Evolutionary conservation across 2,113 vertebrate species (phyloP).

Genomic region (Coptodon bakossiorum): DNA sequence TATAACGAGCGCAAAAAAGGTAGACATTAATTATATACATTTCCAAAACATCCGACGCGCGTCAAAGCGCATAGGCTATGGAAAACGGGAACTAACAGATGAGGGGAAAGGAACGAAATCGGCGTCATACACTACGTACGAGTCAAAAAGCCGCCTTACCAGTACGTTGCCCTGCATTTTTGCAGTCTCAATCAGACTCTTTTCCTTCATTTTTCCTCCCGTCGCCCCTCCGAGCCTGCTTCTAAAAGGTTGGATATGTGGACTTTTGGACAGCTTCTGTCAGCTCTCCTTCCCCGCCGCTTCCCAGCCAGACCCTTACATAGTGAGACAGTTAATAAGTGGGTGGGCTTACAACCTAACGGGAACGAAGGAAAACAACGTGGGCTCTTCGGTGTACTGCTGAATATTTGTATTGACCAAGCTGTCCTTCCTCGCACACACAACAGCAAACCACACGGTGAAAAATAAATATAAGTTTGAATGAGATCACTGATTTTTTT

Average conservation of each 20-base stretch:
- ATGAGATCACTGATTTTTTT: background rate
- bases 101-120: background rate
- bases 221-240: background rate
- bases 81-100: background rate
- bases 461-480: background rate
- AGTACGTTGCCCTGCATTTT: constrained; percentile 96
- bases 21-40: background rate
- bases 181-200: constrained; percentile 90
- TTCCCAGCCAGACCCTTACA: constrained; percentile 2
- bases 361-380: background rate
- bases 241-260: constrained; percentile 53
- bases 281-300: constrained; percentile 14
- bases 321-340: constrained; percentile 23
- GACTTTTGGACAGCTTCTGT: constrained; percentile 16
- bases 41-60: background rate
- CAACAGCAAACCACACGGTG: background rate
- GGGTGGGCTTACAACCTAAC: constrained; percentile 51
- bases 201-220: constrained; percentile 83
- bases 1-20: background rate
- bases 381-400: background rate
- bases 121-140: background rate
- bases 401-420: background rate
- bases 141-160: constrained; percentile 75
- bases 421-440: background rate
- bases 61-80: background rate